These are phyloP conservation scores for Pogonocherus hispidulus DNA, from an alignment of 2,888 invertebrate species.

Conservation along the genomic window DNA sequence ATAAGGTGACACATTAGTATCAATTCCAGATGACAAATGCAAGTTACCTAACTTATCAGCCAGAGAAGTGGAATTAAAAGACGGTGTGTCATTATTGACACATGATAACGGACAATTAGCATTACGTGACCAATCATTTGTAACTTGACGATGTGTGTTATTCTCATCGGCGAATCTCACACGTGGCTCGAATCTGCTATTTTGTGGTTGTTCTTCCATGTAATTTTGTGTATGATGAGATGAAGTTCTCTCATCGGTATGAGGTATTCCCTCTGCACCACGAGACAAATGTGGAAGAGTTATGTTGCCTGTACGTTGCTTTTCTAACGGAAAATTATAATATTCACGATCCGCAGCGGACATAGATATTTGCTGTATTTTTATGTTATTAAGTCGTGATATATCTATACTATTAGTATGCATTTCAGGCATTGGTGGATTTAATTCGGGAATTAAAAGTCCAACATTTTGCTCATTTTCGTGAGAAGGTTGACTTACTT, in stretches of 20 bases:
- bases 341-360: no score
- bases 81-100: neutral
- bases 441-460: no score
- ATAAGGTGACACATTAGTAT: neutral
- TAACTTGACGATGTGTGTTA: neutral
- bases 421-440: no score
- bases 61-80: neutral
- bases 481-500: neutral
- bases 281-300: neutral
- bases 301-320: neutral
- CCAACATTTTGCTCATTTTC: no score
- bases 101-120: neutral
- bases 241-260: neutral
- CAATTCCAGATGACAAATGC: neutral
- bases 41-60: neutral
- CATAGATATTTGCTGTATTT: no score
- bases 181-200: neutral
- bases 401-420: no score
- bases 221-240: neutral
- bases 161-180: neutral
- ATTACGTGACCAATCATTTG: neutral
- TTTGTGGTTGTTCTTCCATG: neutral
- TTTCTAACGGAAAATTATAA: neutral
- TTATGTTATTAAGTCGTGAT: no score
- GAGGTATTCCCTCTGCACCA: neutral